phyloP scores from a whole-genome alignment of 2,888 invertebrate genomes.

The Ichneumoninae sp. region DNA sequence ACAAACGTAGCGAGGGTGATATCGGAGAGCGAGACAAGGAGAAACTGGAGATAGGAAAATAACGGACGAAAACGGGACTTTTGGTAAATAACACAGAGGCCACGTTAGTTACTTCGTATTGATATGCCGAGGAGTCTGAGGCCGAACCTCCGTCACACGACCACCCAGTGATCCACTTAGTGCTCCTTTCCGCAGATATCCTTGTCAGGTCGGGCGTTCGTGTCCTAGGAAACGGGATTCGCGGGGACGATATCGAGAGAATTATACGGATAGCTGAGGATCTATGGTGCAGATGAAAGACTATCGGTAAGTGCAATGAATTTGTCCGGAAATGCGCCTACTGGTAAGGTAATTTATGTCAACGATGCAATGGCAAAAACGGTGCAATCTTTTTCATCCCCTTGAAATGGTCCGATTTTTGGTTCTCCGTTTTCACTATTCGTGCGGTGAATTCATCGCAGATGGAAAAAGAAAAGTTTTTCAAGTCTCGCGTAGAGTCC shows the following conservation, averaged over 20 bases:
- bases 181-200: slow-evolving; percentile 28
- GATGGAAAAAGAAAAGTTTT: background rate
- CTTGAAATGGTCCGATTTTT: background rate
- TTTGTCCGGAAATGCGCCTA: background rate
- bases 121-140: background rate
- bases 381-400: background rate
- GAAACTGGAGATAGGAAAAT: slow-evolving; percentile 38
- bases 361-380: background rate
- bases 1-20: slow-evolving; percentile 2
- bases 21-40: slow-evolving; percentile 14
- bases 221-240: background rate
- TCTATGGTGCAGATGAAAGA: slow-evolving; percentile 19
- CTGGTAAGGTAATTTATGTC: background rate
- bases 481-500: background rate
- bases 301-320: background rate
- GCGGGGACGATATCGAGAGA: background rate
- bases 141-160: background rate
- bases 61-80: slow-evolving; percentile 14
- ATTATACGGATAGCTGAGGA: background rate
- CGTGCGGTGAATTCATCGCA: background rate
- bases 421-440: background rate
- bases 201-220: background rate
- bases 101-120: slow-evolving; percentile 12
- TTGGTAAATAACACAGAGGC: slow-evolving; percentile 29
- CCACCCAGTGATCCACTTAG: background rate